A percentile compares a stretch with the other conserved stretches of the same genome.
Evolutionary conservation across 2,888 invertebrate species (phyloP).

Genomic region (Polyploca ridens): DNA sequence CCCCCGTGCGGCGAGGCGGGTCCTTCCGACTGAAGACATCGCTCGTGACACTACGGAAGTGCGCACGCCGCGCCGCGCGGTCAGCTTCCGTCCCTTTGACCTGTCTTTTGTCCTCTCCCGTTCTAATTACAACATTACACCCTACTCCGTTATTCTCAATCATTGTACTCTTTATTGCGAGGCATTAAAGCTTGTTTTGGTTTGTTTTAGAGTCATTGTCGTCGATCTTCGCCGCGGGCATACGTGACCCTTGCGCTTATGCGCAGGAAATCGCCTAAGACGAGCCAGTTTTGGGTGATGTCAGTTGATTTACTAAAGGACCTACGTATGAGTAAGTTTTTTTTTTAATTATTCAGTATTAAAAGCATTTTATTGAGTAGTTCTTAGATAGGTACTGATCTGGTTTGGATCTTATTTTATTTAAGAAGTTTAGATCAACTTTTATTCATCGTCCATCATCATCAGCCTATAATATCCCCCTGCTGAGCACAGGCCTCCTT

Average conservation of each 20-base stretch:
- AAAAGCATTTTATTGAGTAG: too few species aligned
- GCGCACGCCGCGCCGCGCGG: conserved; percentile 61
- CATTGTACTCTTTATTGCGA: conserved; percentile 29
- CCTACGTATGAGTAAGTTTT: background rate
- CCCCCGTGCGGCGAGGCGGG: conserved; percentile 50
- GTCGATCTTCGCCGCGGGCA: conserved; percentile 45
- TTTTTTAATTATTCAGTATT: background rate
- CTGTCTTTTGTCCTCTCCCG: conserved; percentile 61
- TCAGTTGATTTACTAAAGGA: conserved; percentile 45
- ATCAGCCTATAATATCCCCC: too few species aligned
- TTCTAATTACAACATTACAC: conserved; percentile 69
- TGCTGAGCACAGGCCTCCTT: too few species aligned
- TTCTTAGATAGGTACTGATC: too few species aligned
- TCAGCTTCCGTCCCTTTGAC: conserved; percentile 80
- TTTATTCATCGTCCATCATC: too few species aligned
- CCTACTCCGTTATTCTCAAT: conserved; percentile 20
- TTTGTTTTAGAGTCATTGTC: conserved; percentile 34
- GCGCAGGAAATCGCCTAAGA: conserved; percentile 70
- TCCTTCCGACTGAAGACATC: conserved; percentile 66
- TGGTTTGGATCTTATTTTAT: too few species aligned
- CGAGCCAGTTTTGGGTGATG: conserved; percentile 55
- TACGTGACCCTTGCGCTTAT: conserved; percentile 50
- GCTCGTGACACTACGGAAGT: conserved; percentile 66
- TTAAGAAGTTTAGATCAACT: too few species aligned
- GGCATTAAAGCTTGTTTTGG: conserved; percentile 41